These are phyloP conservation scores for Morus bassanus DNA, from an alignment of 2,797 vertebrate species.

Conservation along the genomic window DNA sequence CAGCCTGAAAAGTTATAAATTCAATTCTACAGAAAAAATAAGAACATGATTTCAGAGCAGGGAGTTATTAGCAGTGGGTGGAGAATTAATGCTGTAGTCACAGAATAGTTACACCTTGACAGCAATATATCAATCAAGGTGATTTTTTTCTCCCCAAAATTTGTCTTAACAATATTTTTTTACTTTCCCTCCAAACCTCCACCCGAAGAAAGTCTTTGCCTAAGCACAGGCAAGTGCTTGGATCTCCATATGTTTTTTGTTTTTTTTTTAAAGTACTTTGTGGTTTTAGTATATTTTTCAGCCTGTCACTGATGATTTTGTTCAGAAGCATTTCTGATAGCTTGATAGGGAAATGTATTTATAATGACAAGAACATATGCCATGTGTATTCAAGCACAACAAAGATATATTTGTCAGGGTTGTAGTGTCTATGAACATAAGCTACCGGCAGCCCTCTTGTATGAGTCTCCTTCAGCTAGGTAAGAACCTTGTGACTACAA, in stretches of 20 bases:
- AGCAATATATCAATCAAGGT: background rate
- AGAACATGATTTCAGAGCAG: background rate
- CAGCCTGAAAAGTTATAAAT: background rate
- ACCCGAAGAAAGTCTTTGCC: background rate
- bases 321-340: background rate
- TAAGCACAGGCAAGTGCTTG: background rate
- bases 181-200: background rate
- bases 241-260: background rate
- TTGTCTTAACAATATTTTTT: background rate
- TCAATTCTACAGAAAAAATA: background rate
- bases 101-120: background rate
- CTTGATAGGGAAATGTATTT: background rate
- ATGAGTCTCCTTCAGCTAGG: background rate
- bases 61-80: background rate
- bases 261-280: background rate
- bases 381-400: background rate
- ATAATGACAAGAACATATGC: background rate
- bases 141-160: background rate
- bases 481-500: background rate
- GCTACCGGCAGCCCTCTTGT: rapidly evolving
- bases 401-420: background rate
- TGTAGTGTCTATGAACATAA: background rate
- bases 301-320: background rate
- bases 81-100: background rate
- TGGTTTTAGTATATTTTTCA: background rate